Evolutionary conservation across 2,888 invertebrate species (phyloP), one percentile per base, ranked within the genome.

Genomic region (Stenurella melanura): DNA sequence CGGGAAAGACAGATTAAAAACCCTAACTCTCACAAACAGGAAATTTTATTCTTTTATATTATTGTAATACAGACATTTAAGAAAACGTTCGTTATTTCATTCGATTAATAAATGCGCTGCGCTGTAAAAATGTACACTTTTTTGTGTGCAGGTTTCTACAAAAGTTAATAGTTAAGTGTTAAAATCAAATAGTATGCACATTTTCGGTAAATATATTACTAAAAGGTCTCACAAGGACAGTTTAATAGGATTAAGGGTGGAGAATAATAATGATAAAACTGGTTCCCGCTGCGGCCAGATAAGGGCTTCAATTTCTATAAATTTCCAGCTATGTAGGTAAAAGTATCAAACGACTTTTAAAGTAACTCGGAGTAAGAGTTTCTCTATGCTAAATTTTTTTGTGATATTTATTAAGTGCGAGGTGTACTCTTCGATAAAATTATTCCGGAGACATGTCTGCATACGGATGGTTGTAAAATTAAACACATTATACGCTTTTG

Each of bases 291-390:
- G 50, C n/a, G 50, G 7, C n/a, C 50, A n/a, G 50, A 50, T 50
- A 50, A 68, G 15, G 68, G 67, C n/a, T 68, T 58, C n/a, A 74
- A 26, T 18, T 60, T 57, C 50, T 50, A 50, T 50, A 50, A 50
- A 50, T 50, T 50, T 50, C n/a, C 50, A 50, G 50, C 50, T n/a
- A 15, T 50, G 7, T 50, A 50, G 50, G n/a, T n/a, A 50, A 50
- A n/a, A 50, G n/a, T 50, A 50, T 50, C 4, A 50, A 50, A 50
- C n/a, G n/a, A 15, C n/a, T 50, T 50, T 7, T n/a, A 50, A 50
- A 50, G 50, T n/a, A 50, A 50, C n/a, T n/a, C n/a, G 12, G n/a
- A 50, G 12, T 7, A 50, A 50, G 50, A n/a, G n/a, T n/a, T 50
- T 50, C 12, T 50, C n/a, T 50, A 5, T 50, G n/a, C 50, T 50